Conservation (phyloP, 2,888 invertebrate genomes). For the Dryobota labecula region DNA sequence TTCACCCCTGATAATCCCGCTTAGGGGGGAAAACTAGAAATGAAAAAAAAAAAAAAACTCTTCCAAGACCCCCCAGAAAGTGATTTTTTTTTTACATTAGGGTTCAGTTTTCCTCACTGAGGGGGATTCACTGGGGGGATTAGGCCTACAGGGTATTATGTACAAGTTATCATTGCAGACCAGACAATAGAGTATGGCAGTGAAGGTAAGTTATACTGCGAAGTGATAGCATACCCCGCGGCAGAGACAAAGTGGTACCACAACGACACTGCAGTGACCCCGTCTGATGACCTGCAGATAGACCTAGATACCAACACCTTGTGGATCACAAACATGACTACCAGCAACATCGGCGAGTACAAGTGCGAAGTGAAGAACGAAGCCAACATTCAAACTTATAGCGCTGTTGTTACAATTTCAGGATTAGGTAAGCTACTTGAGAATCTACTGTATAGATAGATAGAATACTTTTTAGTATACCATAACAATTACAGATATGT, state of each 20-base stretch:
- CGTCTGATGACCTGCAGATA: slow-evolving; percentile 66
- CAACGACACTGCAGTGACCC: slow-evolving; percentile 72
- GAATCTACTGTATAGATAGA: too few species aligned
- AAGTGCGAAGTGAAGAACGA: slow-evolving; percentile 77
- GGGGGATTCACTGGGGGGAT: too few species aligned
- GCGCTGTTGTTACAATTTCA: slow-evolving; percentile 74
- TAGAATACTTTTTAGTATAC: too few species aligned
- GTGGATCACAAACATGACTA: slow-evolving; percentile 77
- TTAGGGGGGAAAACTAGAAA: too few species aligned
- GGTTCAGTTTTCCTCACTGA: too few species aligned
- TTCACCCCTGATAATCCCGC: too few species aligned
- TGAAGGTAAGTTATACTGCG: slow-evolving; percentile 77
- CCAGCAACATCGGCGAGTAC: slow-evolving; percentile 78
- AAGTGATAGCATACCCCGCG: slow-evolving; percentile 81
- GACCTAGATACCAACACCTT: slow-evolving; percentile 70
- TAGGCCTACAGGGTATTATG: not conserved
- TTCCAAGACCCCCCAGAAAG: too few species aligned
- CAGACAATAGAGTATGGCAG: slow-evolving; percentile 76
- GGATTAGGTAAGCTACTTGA: slow-evolving; percentile 78
- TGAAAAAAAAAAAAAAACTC: too few species aligned
- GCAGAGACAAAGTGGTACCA: slow-evolving; percentile 79
- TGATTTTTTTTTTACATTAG: too few species aligned
- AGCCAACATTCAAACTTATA: slow-evolving; percentile 64
- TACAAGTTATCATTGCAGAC: slow-evolving; percentile 70
- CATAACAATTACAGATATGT: too few species aligned